Evolutionary conservation across 1,140 invertebrate genomes (phyloP), one percentile per base, ranked within the genome.

Genomic region (Pinna nobilis): DNA sequence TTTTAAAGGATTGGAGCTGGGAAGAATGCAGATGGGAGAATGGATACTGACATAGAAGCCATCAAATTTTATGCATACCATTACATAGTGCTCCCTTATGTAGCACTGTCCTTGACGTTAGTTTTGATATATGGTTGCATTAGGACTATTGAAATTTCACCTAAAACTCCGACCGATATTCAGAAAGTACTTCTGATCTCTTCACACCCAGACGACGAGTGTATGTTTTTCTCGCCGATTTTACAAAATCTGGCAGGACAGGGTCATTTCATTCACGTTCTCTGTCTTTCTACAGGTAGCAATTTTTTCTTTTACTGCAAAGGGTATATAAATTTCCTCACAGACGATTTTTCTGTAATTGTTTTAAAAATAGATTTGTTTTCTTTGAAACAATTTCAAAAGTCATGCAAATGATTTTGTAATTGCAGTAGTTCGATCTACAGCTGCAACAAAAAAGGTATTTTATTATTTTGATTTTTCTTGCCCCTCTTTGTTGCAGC

Each of bases 141-240:
- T 18, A 44, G 53, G 47, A 57, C 28, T 23, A 32, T 69, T 15
- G 32, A 35, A 44, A 57, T 57, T 32, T 44, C 35, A 59, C 25
- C 66, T 18, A 69, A 57, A 44, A 28, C 47, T 41, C 15, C 66
- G 3, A 41, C 47, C 20, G 35, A 35, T 1, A 37, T 41, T n/a
- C 72, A 76, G 25, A 81, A 82, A 72, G 91, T 97, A 41, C 87
- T 98, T 20, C 86, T 99, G 39, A 92, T 98, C 0, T 95, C 92
- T 15, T 96, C 97, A 28, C 98, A 99, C 91, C 98, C 98, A 9
- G 97, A 98, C 89, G 90, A 90, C 74, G 97, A 99, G 88, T 96
- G 95, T 76, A 99, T 99, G 97, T 99, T 99, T 88, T 99, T 99
- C 88, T 96, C 96, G 0, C 98, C 97, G 7, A 93, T 95, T 25